Conservation (phyloP, 2,113 vertebrate species). For the Pseudolaguvia tuberculata region DNA sequence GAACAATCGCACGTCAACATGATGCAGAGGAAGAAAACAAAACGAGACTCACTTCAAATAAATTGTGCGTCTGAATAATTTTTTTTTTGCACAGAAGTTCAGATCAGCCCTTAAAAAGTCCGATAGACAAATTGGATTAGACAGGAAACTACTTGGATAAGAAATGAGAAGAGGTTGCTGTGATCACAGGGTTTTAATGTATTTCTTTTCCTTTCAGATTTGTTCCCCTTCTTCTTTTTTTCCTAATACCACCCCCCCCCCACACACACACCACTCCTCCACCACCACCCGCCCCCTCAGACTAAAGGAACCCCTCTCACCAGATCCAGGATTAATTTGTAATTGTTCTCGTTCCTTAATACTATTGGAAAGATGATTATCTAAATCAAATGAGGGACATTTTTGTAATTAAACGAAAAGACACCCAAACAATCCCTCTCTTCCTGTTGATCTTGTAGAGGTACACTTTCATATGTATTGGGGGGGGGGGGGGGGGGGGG, state of each 20-base stretch:
- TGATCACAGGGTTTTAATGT: conserved; percentile 83
- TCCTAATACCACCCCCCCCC: too few species aligned
- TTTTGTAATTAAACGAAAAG: conserved; percentile 43
- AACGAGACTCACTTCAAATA: conserved; percentile 80
- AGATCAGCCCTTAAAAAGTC: conserved; percentile 88
- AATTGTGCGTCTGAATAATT: conserved; percentile 67
- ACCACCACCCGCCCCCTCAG: conserved; percentile 58
- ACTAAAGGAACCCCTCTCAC: conserved; percentile 75
- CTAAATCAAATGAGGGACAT: conserved; percentile 49
- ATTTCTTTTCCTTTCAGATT: conserved; percentile 52
- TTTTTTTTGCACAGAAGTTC: conserved; percentile 75
- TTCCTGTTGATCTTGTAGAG: conserved; percentile 4
- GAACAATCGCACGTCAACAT: conserved; percentile 78
- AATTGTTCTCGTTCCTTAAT: conserved; percentile 70
- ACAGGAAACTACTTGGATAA: conserved; percentile 89
- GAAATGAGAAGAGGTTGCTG: conserved; percentile 89
- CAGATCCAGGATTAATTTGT: conserved; percentile 85
- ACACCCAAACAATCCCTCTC: conserved; percentile 31
- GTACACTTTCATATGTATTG: conserved; percentile 39
- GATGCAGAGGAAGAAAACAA: conserved; percentile 70
- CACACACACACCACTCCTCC: conserved; percentile 27
- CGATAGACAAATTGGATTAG: conserved; percentile 99
- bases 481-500: too few species aligned
- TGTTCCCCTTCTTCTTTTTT: conserved; percentile 17
- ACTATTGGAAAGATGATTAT: conserved; percentile 71